phyloP scores from a whole-genome alignment of 1,140 invertebrate genomes.

The Leptinotarsa lineolata region DNA sequence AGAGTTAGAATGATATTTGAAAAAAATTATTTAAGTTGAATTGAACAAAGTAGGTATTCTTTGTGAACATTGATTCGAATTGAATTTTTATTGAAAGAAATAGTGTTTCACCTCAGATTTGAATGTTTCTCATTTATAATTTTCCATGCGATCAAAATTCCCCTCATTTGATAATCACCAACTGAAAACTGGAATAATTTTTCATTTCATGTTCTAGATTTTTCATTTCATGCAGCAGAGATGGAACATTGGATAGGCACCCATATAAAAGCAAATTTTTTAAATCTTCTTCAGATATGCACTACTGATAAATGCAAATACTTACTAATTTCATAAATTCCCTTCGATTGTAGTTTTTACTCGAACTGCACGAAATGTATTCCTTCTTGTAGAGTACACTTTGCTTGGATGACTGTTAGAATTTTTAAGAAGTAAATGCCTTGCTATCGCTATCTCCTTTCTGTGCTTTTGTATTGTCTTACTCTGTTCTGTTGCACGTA shows the following conservation, averaged over 20 bases:
- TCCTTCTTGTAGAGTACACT: background rate
- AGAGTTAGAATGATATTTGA: no score
- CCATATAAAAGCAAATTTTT: conserved; percentile 24
- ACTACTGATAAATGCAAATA: conserved; percentile 23
- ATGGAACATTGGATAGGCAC: conserved; percentile 8
- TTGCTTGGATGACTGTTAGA: background rate
- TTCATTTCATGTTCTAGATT: conserved; percentile 4
- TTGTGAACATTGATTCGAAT: no score
- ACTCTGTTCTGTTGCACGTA: conserved; percentile 40
- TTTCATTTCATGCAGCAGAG: conserved; percentile 16
- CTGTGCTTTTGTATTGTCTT: conserved; percentile 17
- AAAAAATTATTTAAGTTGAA: no score
- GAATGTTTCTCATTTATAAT: background rate
- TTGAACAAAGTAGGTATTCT: no score
- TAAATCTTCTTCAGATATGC: conserved; percentile 24
- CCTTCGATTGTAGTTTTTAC: background rate
- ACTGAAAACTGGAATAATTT: background rate
- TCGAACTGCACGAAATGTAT: background rate
- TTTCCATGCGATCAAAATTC: background rate
- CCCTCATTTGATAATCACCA: background rate
- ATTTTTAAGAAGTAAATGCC: conserved; percentile 11
- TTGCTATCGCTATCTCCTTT: conserved; percentile 12
- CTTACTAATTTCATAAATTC: background rate
- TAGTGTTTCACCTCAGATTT: no score
- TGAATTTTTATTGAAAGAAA: no score